Evolutionary conservation across 2,888 invertebrate species (phyloP).

Genomic region (Troilus luridus): DNA sequence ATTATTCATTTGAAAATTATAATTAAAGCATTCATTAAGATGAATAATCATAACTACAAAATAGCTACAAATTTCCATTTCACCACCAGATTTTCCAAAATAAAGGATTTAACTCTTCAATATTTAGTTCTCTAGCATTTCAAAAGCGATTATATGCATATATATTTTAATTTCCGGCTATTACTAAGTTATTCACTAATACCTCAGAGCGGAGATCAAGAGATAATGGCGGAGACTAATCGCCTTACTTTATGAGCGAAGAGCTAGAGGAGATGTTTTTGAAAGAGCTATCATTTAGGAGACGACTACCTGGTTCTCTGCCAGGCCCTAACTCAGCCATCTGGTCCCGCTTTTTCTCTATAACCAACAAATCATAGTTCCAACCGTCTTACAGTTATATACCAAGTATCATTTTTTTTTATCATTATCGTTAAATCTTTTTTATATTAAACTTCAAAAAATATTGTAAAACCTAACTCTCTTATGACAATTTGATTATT

Average conservation of each 20-base stretch:
- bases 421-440: not conserved
- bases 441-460: not conserved
- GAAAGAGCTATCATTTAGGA: constrained; percentile 2
- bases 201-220: not conserved
- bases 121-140: not conserved
- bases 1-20: no score
- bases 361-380: constrained; percentile 5
- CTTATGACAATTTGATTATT: no score
- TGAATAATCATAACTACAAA: not conserved
- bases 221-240: not conserved
- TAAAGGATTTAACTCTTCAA: not conserved
- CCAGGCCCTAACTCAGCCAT: constrained; percentile 32
- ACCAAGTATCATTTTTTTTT: not conserved
- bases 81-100: not conserved
- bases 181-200: not conserved
- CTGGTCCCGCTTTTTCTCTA: constrained; percentile 28
- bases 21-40: no score
- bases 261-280: not conserved
- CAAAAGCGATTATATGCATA: not conserved
- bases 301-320: not conserved
- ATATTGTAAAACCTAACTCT: not conserved
- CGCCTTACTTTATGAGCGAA: not conserved
- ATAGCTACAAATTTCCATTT: not conserved
- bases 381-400: constrained; percentile 6
- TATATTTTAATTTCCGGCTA: not conserved